These are phyloP conservation scores for Fregetta grallaria DNA, from an alignment of 2,113 vertebrate species.

Conservation along the genomic window DNA sequence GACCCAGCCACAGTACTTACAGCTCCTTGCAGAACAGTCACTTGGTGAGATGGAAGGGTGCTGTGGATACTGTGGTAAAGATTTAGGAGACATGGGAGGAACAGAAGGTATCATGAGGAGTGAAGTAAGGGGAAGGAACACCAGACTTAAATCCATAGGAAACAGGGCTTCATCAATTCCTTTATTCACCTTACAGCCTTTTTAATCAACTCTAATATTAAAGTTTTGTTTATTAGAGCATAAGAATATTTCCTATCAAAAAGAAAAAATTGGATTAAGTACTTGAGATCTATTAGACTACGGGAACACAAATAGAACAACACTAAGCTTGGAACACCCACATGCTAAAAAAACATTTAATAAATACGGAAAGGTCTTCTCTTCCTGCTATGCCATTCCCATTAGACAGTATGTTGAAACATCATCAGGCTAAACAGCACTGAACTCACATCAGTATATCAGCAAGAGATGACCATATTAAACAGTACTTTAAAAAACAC, in stretches of 20 bases:
- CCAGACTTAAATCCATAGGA: background rate
- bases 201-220: background rate
- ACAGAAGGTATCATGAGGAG: background rate
- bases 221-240: background rate
- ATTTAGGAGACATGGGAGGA: background rate
- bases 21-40: background rate
- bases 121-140: background rate
- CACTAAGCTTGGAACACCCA: background rate
- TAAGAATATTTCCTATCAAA: background rate
- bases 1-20: background rate
- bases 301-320: background rate
- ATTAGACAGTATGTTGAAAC: background rate
- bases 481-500: background rate
- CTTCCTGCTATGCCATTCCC: background rate
- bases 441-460: background rate
- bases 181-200: background rate
- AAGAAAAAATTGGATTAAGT: background rate
- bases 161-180: background rate
- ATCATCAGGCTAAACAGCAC: background rate
- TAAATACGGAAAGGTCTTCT: background rate
- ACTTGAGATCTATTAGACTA: background rate
- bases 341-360: background rate
- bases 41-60: background rate
- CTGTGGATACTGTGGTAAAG: background rate
- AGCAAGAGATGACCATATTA: background rate